Percentiles rank a stretch among this genome's conserved stretches.
Conservation (phyloP, 1,140 invertebrate species). For the Bombyx mori region ASM3026992v2 NC_085110.1:8302501-8303000, state of each 20-base stretch:
- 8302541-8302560: conserved; percentile 85
- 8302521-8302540: conserved; percentile 80
- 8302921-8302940: too few relatives aligned
- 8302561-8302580: conserved; percentile 93
- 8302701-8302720: conserved; percentile 96
- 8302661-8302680: conserved; percentile 91
- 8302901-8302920: too few relatives aligned
- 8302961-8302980: too few relatives aligned
- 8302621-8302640: conserved; percentile 95
- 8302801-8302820: conserved; percentile 93
- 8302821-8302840: conserved; percentile 95
- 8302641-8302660: conserved; percentile 94
- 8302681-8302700: conserved; percentile 90
- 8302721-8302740: conserved; percentile 96
- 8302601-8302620: conserved; percentile 78
- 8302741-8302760: conserved; percentile 94
- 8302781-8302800: conserved; percentile 90
- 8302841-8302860: conserved; percentile 81
- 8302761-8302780: conserved; percentile 98
- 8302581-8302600: conserved; percentile 89
- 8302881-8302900: too few relatives aligned
- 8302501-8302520: conserved; percentile 67
- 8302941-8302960: too few relatives aligned
- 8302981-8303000: too few relatives aligned
- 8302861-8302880: background rate